phyloP scores from a whole-genome alignment of 2,797 vertebrate species.

The Catharus ustulatus region DNA sequence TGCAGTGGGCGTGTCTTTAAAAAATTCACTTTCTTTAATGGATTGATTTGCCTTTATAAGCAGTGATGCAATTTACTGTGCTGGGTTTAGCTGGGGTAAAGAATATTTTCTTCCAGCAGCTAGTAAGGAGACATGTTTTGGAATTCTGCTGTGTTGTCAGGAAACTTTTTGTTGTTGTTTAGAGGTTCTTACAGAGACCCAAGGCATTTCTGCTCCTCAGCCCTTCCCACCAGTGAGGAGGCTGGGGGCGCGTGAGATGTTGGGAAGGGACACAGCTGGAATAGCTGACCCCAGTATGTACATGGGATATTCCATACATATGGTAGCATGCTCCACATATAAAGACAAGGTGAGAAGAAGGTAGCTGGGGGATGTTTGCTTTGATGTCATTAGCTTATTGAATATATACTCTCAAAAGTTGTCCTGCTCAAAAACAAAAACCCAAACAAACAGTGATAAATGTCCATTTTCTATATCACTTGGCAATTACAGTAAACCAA shows the following conservation, averaged over 20 bases:
- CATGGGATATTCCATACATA: background rate
- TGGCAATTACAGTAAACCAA: background rate
- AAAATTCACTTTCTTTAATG: background rate
- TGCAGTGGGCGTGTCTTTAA: background rate
- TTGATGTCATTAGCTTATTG: background rate
- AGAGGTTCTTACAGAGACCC: background rate
- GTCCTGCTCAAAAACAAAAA: background rate
- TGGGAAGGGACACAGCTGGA: background rate
- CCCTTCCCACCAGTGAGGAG: too few relatives aligned
- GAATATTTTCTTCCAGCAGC: background rate
- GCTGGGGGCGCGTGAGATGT: rapidly evolving
- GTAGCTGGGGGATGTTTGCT: rapidly evolving
- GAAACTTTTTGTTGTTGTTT: background rate
- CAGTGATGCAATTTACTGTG: background rate
- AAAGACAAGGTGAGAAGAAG: background rate
- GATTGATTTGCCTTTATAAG: background rate
- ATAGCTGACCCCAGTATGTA: background rate
- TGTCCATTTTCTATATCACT: background rate
- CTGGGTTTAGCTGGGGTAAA: background rate
- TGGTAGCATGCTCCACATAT: background rate
- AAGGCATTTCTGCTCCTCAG: background rate
- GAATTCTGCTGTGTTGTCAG: background rate
- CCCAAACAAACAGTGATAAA: rapidly evolving
- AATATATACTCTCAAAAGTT: background rate
- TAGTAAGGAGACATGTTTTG: background rate